These are phyloP conservation scores for Leguminivora glycinivorella DNA, from an alignment of 1,140 invertebrate genomes.

Conservation along the genomic window DNA sequence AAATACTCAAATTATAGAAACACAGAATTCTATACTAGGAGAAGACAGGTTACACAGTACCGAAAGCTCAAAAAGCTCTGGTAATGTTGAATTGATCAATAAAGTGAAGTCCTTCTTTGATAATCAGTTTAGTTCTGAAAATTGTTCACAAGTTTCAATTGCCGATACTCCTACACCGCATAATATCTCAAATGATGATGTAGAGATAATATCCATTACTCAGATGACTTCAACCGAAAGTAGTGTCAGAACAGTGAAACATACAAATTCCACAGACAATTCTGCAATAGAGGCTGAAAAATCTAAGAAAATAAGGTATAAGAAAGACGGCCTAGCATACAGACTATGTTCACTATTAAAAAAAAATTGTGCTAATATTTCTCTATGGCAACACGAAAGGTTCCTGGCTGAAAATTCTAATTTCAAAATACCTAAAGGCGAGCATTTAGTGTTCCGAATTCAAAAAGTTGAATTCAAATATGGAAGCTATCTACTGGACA, in stretches of 20 bases:
- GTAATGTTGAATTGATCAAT: constrained; percentile 41
- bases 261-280: constrained; percentile 25
- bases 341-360: constrained; percentile 54
- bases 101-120: constrained; percentile 62
- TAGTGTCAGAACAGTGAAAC: constrained; percentile 31
- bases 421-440: constrained; percentile 61
- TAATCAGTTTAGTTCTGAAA: constrained; percentile 53
- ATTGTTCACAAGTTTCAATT: constrained; percentile 56
- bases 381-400: constrained; percentile 67
- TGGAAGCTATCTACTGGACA: constrained; percentile 54
- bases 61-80: constrained; percentile 28
- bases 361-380: constrained; percentile 59
- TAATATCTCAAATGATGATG: constrained; percentile 49
- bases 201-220: constrained; percentile 51
- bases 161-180: constrained; percentile 50
- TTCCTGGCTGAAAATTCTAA: constrained; percentile 65
- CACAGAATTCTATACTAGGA: not conserved
- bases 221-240: constrained; percentile 35
- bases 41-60: constrained; percentile 17
- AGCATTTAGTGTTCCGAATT: constrained; percentile 49
- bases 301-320: constrained; percentile 58
- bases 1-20: not conserved
- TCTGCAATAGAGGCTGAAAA: constrained; percentile 38
- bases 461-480: constrained; percentile 53
- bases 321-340: constrained; percentile 63